Evolutionary conservation across 2,113 vertebrate species (phyloP), one percentile per base, ranked within the genome.

Genomic region (Takifugu bimaculatus): DNA sequence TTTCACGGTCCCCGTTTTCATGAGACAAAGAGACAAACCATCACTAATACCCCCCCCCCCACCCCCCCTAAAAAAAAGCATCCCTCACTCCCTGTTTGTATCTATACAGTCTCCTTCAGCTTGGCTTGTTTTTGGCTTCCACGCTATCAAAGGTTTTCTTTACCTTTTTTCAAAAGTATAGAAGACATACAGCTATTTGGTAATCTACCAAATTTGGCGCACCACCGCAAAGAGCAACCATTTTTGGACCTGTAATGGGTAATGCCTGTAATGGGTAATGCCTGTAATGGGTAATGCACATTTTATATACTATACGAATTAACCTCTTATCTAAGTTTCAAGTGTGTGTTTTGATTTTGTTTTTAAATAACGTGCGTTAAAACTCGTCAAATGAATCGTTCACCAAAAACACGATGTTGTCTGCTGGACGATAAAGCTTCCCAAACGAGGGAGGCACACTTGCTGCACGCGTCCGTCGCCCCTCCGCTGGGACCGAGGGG

Each of bases 381-480:
- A 32, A 32, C 29, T 6, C 29, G 5, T 4, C 2, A 32, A 32
- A 32, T 32, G 7, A 32, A 32, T 32, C 7, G 43, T 29, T 52
- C 10, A 26, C 6, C n/a, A 15, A 13, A 26, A 7, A 56, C 52
- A 42, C 15, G 50, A 29, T 58, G 12, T 13, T 5, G 10, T 43
- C 26, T 51, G 50, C 11, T 10, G 26, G 13, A 3, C 50, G 2
- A 26, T 2, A 10, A 13, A 15, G 26, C 28, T 60, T 32, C 35
- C 20, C 29, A 70, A 68, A 59, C 74, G 54, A 83, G 57, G 82
- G 72, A 78, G 76, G 81, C 88, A 85, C 86, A 86, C 85, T 89
- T 85, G 80, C 77, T 81, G 82, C 88, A 89, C 85, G 88, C 82
- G 88, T 60, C 75, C 79, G 59, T 57, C 29, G 2, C 60, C 15